Evolutionary conservation across 2,113 vertebrate species (phyloP).

Genomic region (Lates calcarifer): DNA sequence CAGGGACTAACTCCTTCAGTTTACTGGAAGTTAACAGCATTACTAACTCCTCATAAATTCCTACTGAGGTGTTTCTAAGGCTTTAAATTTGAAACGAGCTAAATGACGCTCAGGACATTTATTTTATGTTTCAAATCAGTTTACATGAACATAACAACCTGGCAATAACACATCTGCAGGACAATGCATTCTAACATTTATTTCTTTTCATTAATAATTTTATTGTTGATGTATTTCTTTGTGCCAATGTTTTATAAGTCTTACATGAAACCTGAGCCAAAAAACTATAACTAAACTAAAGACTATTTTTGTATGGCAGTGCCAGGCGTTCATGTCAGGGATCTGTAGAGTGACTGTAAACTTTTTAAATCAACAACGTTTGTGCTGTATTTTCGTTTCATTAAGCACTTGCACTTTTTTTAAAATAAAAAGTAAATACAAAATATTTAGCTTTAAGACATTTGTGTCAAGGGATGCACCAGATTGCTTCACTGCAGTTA

Average conservation of each 20-base stretch:
- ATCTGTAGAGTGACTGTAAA: accelerated
- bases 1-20: neutral
- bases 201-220: neutral
- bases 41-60: neutral
- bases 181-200: neutral
- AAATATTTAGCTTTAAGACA: no score
- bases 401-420: slow-evolving; percentile 41
- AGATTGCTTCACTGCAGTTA: neutral
- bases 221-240: neutral
- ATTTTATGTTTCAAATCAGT: neutral
- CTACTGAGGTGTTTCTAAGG: neutral
- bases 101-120: neutral
- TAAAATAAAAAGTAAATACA: neutral
- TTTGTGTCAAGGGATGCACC: neutral
- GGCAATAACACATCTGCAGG: neutral
- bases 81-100: neutral
- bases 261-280: neutral
- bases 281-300: no score
- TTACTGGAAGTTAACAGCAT: neutral
- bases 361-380: neutral
- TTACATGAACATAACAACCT: neutral
- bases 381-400: no score
- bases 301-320: neutral
- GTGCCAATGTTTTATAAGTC: neutral
- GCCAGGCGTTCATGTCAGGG: neutral